Evolutionary conservation across 2,113 vertebrate species (phyloP).

Genomic region (Chiloscyllium plagiosum): DNA sequence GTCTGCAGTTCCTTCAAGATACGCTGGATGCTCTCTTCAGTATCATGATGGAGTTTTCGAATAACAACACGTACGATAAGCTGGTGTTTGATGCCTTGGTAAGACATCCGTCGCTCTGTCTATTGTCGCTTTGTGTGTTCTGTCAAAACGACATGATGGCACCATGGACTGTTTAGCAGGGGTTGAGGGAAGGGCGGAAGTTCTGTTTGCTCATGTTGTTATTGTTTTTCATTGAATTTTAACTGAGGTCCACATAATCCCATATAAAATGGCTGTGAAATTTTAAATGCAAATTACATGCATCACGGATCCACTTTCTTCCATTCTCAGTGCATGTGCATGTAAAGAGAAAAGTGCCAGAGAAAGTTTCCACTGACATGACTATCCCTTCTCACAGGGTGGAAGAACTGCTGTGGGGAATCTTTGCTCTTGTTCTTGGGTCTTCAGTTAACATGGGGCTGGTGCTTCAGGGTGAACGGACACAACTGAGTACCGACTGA

Average conservation of each 20-base stretch:
- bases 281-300: background rate
- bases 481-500: too few species aligned
- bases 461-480: too few species aligned
- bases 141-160: background rate
- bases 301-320: background rate
- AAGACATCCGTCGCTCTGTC: background rate
- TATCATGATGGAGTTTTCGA: constrained; percentile 41
- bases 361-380: too few species aligned
- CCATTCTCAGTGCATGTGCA: too few species aligned
- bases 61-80: constrained; percentile 23
- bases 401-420: too few species aligned
- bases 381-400: too few species aligned
- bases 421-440: too few species aligned
- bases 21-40: constrained; percentile 40
- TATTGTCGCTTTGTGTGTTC: background rate
- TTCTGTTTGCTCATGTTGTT: background rate
- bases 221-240: background rate
- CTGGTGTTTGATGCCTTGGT: constrained; percentile 41
- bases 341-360: too few species aligned
- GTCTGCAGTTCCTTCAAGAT: constrained; percentile 39
- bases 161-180: background rate
- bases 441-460: too few species aligned
- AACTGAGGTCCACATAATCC: background rate
- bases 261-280: background rate
- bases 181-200: too few species aligned